Percentiles rank a stretch among this genome's conserved stretches.
phyloP scores from a whole-genome alignment of 2,113 vertebrate genomes.

The Globicephala melas region DNA sequence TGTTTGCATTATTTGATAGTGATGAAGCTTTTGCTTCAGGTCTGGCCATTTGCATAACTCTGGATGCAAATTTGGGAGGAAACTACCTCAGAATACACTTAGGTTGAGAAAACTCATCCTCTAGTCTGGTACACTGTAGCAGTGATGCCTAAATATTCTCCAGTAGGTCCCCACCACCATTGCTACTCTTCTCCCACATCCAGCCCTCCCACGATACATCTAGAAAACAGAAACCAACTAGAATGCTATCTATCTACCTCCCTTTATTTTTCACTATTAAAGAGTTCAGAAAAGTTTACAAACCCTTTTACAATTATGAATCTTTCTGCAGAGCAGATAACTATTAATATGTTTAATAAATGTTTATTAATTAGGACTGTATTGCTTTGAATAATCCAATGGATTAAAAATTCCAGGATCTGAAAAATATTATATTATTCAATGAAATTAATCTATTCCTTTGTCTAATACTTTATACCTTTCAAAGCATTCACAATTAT shows the following conservation, averaged over 20 bases:
- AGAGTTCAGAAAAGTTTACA: background rate
- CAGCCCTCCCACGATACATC: background rate
- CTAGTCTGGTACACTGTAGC: background rate
- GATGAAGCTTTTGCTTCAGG: background rate
- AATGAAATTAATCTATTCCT: background rate
- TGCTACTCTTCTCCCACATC: background rate
- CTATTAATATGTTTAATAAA: background rate
- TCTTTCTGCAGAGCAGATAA: background rate
- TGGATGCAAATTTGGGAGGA: background rate
- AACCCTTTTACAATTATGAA: background rate
- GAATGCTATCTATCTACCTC: background rate
- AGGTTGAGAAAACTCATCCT: background rate
- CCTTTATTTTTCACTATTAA: background rate
- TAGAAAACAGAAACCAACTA: background rate
- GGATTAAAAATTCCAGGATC: background rate
- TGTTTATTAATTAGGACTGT: background rate
- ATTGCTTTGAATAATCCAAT: background rate
- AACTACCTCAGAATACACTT: background rate
- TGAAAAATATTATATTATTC: background rate
- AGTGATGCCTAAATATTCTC: background rate
- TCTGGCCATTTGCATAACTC: background rate
- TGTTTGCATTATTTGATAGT: background rate
- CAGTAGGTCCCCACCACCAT: accelerated
- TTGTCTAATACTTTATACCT: background rate
- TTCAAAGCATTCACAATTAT: background rate